Percentiles rank a stretch among this genome's conserved stretches.
phyloP scores from a whole-genome alignment of 2,113 vertebrate species.

The Saiga tatarica region DNA sequence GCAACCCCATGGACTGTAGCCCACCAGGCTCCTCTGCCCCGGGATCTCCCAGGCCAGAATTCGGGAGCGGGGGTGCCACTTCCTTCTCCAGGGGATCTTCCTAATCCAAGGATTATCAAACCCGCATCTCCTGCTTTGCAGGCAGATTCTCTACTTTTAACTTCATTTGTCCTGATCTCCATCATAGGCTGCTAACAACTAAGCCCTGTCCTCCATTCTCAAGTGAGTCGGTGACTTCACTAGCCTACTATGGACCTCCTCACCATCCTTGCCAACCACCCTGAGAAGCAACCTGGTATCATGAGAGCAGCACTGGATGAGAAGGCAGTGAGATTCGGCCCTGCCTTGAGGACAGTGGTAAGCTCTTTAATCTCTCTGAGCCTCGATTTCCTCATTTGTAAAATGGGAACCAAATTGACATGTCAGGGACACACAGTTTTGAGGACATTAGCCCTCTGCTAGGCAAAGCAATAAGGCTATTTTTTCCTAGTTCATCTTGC shows the following conservation, averaged over 20 bases:
- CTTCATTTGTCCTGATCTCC: background rate
- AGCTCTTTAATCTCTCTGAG: background rate
- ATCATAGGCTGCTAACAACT: background rate
- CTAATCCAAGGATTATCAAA: background rate
- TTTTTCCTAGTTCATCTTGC: background rate
- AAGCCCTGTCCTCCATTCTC: background rate
- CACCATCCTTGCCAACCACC: background rate
- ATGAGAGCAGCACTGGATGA: background rate
- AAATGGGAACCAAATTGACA: background rate
- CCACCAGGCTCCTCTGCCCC: background rate
- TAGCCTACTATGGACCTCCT: background rate
- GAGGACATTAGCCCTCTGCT: background rate
- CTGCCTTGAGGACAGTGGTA: background rate
- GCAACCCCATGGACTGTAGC: background rate
- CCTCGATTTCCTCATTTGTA: background rate
- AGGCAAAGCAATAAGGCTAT: background rate
- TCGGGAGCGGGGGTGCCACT: background rate
- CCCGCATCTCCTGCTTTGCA: background rate
- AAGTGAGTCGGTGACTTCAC: fast-evolving
- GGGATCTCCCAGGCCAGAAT: background rate
- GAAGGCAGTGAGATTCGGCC: background rate
- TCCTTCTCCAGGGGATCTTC: background rate
- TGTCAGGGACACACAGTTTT: background rate
- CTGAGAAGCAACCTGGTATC: background rate
- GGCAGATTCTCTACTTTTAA: background rate